Evolutionary conservation across 2,113 vertebrate species (phyloP), one percentile per base, ranked within the genome.

Genomic region (Pseudorhombus dupliciocellatus): DNA sequence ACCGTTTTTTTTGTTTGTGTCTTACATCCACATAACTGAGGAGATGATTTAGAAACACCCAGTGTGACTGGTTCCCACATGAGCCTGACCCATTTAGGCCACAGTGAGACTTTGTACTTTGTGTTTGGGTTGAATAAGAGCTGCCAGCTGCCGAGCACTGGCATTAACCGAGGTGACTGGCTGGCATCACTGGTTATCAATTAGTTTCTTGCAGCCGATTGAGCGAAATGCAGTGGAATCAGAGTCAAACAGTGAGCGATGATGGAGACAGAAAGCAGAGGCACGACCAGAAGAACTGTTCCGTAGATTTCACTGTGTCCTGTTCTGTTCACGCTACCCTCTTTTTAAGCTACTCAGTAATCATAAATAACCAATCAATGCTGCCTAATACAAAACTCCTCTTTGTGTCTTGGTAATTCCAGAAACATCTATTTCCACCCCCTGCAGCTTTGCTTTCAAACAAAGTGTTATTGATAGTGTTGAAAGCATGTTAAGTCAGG

Each of bases 81-180:
- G 85, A 79, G 71, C 77, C 82, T 80, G 84, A 89, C 87, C 84
- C 87, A 91, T 87, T 90, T 90, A 85, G 84, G 52, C 69, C 87
- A 91, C 90, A 91, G 84, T 85, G 76, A 88, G 84, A 90, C 88
- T 86, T 80, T 91, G 91, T 91, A 73, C 73, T 87, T 59, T 66
- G 69, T 77, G 84, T 75, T 80, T 12, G 74, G 66, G 62, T 79
- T 91, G 88, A 90, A 91, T 80, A 84, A 58, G 81, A 71, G 53
- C 74, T 53, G 82, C 79, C 88, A 90, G 89, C 89, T 91, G 90
- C 85, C 86, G 67, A 44, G 77, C 83, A 62, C 73, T 91, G 89
- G 85, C 87, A 80, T 60, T 65, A 80, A 78, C 66, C 9, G 51
- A 56, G 55, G 67, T 21, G 20, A 67, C 73, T 62, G n/a, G 46